Evolutionary conservation across 2,888 invertebrate species (phyloP).

Genomic region (Dicycla oo): DNA sequence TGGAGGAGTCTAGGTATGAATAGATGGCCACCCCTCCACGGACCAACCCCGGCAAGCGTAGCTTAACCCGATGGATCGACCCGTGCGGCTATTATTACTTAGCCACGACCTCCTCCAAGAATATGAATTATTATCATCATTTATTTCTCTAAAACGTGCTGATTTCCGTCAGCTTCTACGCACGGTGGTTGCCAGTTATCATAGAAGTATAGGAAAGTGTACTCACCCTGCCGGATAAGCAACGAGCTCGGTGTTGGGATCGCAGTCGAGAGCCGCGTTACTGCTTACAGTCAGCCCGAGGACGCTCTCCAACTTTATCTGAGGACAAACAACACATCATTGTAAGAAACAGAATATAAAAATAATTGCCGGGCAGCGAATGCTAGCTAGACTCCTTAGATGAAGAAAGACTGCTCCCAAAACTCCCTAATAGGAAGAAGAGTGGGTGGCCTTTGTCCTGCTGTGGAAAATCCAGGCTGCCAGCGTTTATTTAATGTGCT

Average conservation of each 20-base stretch:
- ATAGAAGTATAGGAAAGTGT: conserved; percentile 2
- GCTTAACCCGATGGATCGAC: too few species aligned
- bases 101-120: too few species aligned
- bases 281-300: conserved; percentile 98
- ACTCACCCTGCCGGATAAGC: conserved; percentile 99
- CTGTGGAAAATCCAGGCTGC: neutral
- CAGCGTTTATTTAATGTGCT: neutral
- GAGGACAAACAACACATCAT: conserved; percentile 73
- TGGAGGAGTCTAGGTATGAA: too few species aligned
- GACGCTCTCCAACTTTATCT: conserved; percentile 98
- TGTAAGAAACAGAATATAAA: conserved; percentile 5
- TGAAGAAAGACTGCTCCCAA: neutral
- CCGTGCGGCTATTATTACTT: too few species aligned
- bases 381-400: neutral
- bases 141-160: neutral
- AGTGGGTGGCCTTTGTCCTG: too few species aligned
- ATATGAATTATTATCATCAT: neutral
- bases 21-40: too few species aligned
- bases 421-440: neutral
- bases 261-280: conserved; percentile 97
- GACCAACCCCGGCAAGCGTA: too few species aligned
- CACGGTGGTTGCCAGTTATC: neutral
- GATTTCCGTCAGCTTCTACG: neutral
- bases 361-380: neutral
- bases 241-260: conserved; percentile 95